A percentile compares a stretch with the other conserved stretches of the same genome.
Conservation (phyloP, 2,888 invertebrate species). For the Lasioglossum marginatum region DNA sequence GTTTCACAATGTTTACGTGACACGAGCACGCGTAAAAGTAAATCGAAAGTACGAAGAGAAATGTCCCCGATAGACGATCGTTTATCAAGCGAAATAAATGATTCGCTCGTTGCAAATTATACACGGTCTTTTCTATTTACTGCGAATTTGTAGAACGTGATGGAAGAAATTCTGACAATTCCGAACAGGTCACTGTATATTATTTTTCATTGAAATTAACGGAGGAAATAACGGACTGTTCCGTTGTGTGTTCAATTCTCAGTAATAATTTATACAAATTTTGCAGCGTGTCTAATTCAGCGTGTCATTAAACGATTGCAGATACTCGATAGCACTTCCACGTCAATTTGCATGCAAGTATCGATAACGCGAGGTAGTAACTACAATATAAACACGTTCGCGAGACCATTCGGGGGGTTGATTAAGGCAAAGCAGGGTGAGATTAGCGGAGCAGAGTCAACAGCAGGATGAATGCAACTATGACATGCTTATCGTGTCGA, state of each 20-base stretch:
- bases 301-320: not conserved
- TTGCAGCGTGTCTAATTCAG: not conserved
- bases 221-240: too few relatives aligned
- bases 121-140: not conserved
- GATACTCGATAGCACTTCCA: not conserved
- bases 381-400: not conserved
- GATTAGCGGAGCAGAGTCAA: not conserved
- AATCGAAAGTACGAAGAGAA: constrained; percentile 6
- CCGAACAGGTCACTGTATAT: too few relatives aligned
- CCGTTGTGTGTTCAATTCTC: too few relatives aligned
- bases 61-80: not conserved
- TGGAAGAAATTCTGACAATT: too few relatives aligned
- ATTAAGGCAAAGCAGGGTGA: not conserved
- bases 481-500: not conserved
- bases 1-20: constrained; percentile 16
- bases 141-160: not conserved
- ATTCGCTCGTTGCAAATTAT: not conserved
- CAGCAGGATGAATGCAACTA: not conserved
- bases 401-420: not conserved
- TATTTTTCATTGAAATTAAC: too few relatives aligned
- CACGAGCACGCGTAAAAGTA: not conserved
- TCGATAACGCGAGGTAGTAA: not conserved
- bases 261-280: not conserved
- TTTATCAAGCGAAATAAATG: not conserved
- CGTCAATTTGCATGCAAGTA: not conserved